Base-by-base conservation (phyloP, 2,888 invertebrate species). In the Palloptera scutellata region DNA sequence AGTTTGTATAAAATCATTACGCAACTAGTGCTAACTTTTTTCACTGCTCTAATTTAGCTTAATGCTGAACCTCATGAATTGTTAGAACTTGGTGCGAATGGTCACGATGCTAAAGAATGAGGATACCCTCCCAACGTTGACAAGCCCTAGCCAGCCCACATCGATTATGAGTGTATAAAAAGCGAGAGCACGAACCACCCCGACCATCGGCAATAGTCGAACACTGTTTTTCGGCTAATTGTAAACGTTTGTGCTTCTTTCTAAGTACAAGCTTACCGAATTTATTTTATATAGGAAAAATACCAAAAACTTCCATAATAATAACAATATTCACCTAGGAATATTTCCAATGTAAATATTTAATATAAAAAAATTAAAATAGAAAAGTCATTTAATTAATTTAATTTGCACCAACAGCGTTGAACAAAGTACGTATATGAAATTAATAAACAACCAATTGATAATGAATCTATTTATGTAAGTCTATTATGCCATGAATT, bases 31-130 rank as follows among this genome's bases (percentile, higher is more conserved):
- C 30, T 1, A 45, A 64, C 43, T 30, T 42, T 51, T 61, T 54
- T 30, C 3, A 52, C n/a, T n/a, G n/a, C n/a, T n/a, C n/a, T 60
- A 1, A 45, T 57, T n/a, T 61, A 84, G 75, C 86, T 86, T 42
- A 78, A 79, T 43, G 88, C 87, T n/a, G 84, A 89, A 62, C 88
- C 90, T 4, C 90, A 91, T 75, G 91, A 91, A 81, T 87, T 91
- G 58, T 87, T 89, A 63, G 91, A 91, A 77, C 80, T 89, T 60
- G 88, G 88, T 45, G 73, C 83, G 61, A 84, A 83, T 79, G 84
- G 82, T 43, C 81, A 84, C 61, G 84, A 84, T 66, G 75, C 77
- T 69, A 86, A 85, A 71, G 84, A 85, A 80, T 85, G 83, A 83
- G 75, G 73, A 30, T 4, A 30, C 6, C 30, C 30, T 6, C 30